These are phyloP conservation scores for Scopus umbretta DNA, from an alignment of 2,113 vertebrate genomes.

Conservation along the genomic window DNA sequence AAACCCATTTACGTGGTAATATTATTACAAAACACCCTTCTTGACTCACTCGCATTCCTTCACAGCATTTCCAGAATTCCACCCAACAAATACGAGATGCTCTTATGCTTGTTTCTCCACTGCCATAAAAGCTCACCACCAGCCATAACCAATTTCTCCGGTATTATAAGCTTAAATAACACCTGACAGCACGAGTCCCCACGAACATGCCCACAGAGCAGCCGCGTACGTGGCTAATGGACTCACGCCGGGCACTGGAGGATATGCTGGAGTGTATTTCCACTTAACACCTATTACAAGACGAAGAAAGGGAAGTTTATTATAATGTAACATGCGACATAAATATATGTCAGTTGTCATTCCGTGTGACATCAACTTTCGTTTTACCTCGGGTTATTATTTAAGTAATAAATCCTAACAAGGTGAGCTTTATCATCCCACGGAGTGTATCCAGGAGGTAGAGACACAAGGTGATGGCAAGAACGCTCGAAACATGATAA, in stretches of 20 bases:
- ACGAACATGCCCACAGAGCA: conserved; percentile 22
- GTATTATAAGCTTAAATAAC: neutral
- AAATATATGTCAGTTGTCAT: conserved; percentile 70
- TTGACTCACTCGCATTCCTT: neutral
- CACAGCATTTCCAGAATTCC: neutral
- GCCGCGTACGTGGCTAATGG: conserved; percentile 5
- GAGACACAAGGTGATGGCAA: conserved; percentile 74
- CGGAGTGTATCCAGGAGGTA: conserved; percentile 65
- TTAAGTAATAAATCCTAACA: conserved; percentile 77
- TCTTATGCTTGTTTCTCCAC: neutral
- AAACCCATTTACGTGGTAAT: neutral
- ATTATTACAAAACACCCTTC: neutral
- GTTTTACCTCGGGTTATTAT: conserved; percentile 69
- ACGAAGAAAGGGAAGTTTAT: conserved; percentile 46
- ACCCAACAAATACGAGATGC: neutral
- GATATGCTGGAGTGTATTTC: conserved; percentile 23
- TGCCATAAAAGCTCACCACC: neutral
- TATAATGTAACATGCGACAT: conserved; percentile 45
- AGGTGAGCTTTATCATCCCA: conserved; percentile 72
- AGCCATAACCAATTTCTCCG: neutral
- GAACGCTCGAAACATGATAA: conserved; percentile 70
- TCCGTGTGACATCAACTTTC: conserved; percentile 52
- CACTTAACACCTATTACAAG: conserved; percentile 62
- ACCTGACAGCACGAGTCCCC: conserved; percentile 23
- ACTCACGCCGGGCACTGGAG: conserved; percentile 52